Evolutionary conservation across 1,140 invertebrate species (phyloP).

Genomic region (Paraescarpia echinospica): DNA sequence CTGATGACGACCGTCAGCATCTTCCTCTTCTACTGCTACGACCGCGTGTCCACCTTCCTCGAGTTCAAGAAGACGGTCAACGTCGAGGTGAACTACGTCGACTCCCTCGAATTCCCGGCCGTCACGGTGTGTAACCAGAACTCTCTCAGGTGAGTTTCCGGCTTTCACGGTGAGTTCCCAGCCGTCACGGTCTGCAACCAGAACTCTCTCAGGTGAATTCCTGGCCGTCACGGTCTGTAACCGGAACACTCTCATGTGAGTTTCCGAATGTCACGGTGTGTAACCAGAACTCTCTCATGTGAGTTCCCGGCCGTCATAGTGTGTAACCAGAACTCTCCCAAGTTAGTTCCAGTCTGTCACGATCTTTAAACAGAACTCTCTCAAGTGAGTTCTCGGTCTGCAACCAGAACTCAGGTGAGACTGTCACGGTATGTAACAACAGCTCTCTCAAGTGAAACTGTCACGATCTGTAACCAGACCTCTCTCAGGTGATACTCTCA

Average conservation of each 20-base stretch:
- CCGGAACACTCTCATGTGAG: conserved; percentile 38
- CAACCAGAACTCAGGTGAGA: conserved; percentile 38
- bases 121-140: conserved; percentile 50
- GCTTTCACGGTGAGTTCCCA: conserved; percentile 37
- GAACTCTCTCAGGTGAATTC: neutral
- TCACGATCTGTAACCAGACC: conserved; percentile 32
- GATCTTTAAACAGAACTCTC: conserved; percentile 32
- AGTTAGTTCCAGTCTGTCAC: neutral
- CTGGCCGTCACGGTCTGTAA: conserved; percentile 28
- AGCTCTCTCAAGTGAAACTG: conserved; percentile 27
- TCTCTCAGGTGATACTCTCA: conserved; percentile 36
- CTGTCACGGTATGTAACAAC: conserved; percentile 36
- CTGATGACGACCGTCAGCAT: neutral
- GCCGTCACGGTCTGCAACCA: neutral
- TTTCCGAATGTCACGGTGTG: conserved; percentile 48
- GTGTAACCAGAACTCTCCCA: too few relatives aligned
- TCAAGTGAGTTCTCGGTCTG: conserved; percentile 43
- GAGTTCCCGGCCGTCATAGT: conserved; percentile 1
- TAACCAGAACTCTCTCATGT: conserved; percentile 46
- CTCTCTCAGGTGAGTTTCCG: conserved; percentile 40
- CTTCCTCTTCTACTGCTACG: conserved; percentile 14
- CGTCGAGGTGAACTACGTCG: conserved; percentile 44
- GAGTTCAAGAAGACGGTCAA: conserved; percentile 27
- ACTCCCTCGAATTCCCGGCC: conserved; percentile 40
- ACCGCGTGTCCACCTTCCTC: conserved; percentile 19